These are phyloP conservation scores for Allolobophora icterica DNA, from an alignment of 2,888 invertebrate species.

Conservation along the genomic window DNA sequence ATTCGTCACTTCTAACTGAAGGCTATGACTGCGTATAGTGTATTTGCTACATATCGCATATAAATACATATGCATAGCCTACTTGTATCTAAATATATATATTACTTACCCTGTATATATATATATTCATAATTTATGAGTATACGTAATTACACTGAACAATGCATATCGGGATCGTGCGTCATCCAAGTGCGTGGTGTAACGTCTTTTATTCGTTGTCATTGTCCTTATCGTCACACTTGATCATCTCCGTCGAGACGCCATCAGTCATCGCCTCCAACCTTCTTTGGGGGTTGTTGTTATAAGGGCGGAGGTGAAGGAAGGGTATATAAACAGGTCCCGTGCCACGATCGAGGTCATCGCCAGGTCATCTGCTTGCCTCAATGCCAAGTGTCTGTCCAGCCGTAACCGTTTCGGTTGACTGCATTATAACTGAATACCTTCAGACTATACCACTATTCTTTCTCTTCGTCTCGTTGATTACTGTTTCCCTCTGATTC, in stretches of 20 bases:
- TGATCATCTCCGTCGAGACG: neutral
- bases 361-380: neutral
- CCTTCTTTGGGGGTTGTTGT: neutral
- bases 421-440: neutral
- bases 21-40: neutral
- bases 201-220: neutral
- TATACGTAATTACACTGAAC: neutral
- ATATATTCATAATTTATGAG: neutral
- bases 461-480: neutral
- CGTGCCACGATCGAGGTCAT: slow-evolving; percentile 17
- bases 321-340: neutral
- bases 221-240: neutral
- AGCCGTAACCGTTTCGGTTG: neutral
- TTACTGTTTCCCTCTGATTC: neutral
- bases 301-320: neutral
- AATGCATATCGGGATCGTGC: neutral
- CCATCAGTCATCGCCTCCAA: neutral
- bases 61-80: neutral
- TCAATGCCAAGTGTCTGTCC: neutral
- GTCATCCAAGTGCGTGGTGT: neutral
- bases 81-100: neutral
- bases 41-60: neutral
- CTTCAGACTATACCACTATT: neutral
- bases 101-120: neutral
- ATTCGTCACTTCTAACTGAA: neutral